A percentile compares a stretch with the other conserved stretches of the same genome.
phyloP scores from a whole-genome alignment of 2,113 vertebrate species.

The Cryptotis parvus region DNA sequence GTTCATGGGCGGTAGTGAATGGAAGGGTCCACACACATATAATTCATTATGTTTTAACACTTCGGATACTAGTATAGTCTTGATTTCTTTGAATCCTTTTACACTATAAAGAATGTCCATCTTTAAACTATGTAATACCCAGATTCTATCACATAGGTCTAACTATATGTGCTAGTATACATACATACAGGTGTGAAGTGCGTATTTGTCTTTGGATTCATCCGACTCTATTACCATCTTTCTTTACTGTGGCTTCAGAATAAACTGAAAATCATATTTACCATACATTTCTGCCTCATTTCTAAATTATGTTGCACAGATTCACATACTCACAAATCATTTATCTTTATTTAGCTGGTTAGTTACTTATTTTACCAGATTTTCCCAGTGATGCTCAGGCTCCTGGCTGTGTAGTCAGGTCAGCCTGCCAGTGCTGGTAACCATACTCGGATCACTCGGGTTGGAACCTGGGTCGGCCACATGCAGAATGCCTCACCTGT shows the following conservation, averaged over 20 bases:
- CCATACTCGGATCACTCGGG: too few species aligned
- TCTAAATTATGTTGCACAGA: slow-evolving; percentile 45
- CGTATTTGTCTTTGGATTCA: background rate
- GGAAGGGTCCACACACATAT: background rate
- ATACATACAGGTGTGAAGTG: background rate
- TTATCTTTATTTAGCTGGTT: too few species aligned
- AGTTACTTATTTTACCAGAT: too few species aligned
- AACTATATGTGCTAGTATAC: background rate
- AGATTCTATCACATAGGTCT: background rate
- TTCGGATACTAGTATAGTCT: background rate
- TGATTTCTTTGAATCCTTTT: background rate
- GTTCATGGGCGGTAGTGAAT: background rate
- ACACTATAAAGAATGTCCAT: background rate
- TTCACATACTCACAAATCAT: background rate
- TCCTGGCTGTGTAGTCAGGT: too few species aligned
- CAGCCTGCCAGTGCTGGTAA: too few species aligned
- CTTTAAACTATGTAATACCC: background rate
- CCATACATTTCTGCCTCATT: slow-evolving; percentile 32
- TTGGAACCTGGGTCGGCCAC: too few species aligned
- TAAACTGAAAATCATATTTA: slow-evolving; percentile 2
- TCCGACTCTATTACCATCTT: background rate
- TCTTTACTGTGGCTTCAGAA: background rate
- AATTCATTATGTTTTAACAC: background rate
- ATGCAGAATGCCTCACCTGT: too few species aligned
- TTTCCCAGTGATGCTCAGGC: too few species aligned